Conservation (phyloP, 2,888 invertebrate species). For the Dioctria rufipes region DNA sequence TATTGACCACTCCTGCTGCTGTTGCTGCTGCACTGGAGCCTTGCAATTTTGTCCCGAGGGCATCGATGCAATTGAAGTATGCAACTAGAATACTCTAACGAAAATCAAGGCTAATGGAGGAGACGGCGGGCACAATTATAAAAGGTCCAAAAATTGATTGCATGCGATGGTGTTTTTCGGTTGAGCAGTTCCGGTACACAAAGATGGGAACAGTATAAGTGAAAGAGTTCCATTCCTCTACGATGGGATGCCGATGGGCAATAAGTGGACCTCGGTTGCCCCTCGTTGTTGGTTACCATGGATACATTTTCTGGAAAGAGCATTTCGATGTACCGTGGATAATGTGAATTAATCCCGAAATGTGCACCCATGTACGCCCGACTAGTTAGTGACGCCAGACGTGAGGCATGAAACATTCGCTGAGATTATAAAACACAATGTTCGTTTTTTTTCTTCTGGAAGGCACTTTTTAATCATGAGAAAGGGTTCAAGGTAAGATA, state of each 20-base stretch:
- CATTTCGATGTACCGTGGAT: slow-evolving; percentile 62
- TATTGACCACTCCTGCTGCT: slow-evolving; percentile 34
- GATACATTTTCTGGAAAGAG: slow-evolving; percentile 58
- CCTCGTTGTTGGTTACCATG: slow-evolving; percentile 19
- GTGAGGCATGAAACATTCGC: slow-evolving; percentile 6
- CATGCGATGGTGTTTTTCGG: slow-evolving; percentile 35
- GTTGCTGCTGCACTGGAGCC: slow-evolving; percentile 43
- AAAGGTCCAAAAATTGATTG: slow-evolving; percentile 44
- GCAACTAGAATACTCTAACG: slow-evolving; percentile 59
- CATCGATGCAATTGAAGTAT: slow-evolving; percentile 54
- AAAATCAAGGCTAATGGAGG: slow-evolving; percentile 57
- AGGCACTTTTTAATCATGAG: slow-evolving; percentile 1
- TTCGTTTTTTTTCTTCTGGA: not conserved
- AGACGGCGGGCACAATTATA: slow-evolving; percentile 53
- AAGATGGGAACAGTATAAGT: slow-evolving; percentile 5
- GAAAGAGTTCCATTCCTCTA: not conserved
- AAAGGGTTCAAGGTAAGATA: slow-evolving; percentile 14
- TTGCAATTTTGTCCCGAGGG: slow-evolving; percentile 55
- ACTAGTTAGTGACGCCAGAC: slow-evolving; percentile 1
- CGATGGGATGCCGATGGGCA: not conserved
- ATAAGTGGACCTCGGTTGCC: not conserved
- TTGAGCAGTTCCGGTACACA: slow-evolving; percentile 10
- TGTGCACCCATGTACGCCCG: slow-evolving; percentile 35
- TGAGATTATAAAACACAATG: slow-evolving; percentile 38
- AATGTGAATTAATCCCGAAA: slow-evolving; percentile 62